Base-by-base conservation (phyloP, 2,888 invertebrate genomes). In the Stenolophus ochropezus region DNA sequence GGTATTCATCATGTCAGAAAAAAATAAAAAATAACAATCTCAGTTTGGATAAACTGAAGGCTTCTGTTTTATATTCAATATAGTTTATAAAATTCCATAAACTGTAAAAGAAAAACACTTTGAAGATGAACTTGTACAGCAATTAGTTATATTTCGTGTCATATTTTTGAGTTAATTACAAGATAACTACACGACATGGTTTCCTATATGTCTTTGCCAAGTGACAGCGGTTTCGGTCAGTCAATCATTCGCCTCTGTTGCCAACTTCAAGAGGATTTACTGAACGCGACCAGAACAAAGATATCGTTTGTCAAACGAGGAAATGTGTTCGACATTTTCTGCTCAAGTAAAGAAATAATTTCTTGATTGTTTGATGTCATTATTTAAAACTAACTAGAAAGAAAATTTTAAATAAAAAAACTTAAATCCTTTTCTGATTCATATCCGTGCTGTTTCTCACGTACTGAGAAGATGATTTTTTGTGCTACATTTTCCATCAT, bases 391-490 rank as follows among this genome's bases (percentile, higher is more conserved):
- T 61, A 61, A 61, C 23, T 14, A 61, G 61, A n/a, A 58, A 2
- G 11, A 3, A 42, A 33, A 8, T 42, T 42, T 33, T 2, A 33
- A 33, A 3, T 33, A 33, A 8, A 33, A 33, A 33, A 33, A 33
- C 11, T 42, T 42, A 42, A 42, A 42, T 42, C 11, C 33, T 42
- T 42, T 8, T 3, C 33, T 69, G 65, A 42, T 33, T 69, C 65
- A 69, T 33, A 69, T 69, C 33, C 65, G 33, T 69, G 65, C 65
- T 69, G 16, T 69, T 69, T 69, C 65, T 69, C 65, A 69, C 65
- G 33, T 69, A 69, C 20, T 27, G 33, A 33, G 4, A 61, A 56
- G 20, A 20, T 16, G 14, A 56, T 11, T 69, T 69, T 69, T 69
- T 33, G 16, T 16, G 65, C 18, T 33, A 69, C 65, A 69, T 69